Evolutionary conservation across 2,797 vertebrate species (phyloP).

Genomic region (Tragopan temminckii): DNA sequence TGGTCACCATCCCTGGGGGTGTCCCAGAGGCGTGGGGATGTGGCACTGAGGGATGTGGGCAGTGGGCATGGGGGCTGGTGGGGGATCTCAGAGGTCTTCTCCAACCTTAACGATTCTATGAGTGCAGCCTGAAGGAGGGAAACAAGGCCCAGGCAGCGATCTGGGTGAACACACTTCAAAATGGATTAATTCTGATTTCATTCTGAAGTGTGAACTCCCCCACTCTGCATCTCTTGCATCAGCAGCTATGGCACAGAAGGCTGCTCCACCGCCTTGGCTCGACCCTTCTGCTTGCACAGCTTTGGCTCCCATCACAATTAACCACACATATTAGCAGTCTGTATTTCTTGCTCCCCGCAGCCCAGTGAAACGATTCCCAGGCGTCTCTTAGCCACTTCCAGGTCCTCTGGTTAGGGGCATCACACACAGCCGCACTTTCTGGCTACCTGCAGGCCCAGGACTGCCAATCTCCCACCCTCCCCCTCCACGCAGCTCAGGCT

Average conservation of each 20-base stretch:
- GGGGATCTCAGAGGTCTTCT: too few species aligned
- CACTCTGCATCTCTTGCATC: neutral
- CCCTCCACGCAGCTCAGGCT: neutral
- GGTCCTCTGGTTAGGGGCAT: fast-evolving
- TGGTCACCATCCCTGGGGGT: too few species aligned
- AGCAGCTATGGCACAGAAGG: neutral
- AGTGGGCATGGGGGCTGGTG: too few species aligned
- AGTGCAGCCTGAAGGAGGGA: neutral
- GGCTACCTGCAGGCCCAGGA: neutral
- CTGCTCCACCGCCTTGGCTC: neutral
- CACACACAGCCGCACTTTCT: neutral
- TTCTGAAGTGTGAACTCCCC: fast-evolving
- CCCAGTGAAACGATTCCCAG: neutral
- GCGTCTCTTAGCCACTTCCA: neutral
- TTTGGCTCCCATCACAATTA: neutral
- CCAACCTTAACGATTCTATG: neutral
- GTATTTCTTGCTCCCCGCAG: neutral
- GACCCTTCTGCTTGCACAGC: fast-evolving
- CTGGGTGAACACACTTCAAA: neutral
- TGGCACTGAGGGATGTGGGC: too few species aligned
- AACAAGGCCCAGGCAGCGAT: neutral
- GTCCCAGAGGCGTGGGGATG: too few species aligned
- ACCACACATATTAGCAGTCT: neutral
- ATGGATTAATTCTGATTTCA: neutral
- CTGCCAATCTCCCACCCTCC: neutral